Conservation (phyloP, 2,888 invertebrate genomes). For the Criorhina ranunculi region DNA sequence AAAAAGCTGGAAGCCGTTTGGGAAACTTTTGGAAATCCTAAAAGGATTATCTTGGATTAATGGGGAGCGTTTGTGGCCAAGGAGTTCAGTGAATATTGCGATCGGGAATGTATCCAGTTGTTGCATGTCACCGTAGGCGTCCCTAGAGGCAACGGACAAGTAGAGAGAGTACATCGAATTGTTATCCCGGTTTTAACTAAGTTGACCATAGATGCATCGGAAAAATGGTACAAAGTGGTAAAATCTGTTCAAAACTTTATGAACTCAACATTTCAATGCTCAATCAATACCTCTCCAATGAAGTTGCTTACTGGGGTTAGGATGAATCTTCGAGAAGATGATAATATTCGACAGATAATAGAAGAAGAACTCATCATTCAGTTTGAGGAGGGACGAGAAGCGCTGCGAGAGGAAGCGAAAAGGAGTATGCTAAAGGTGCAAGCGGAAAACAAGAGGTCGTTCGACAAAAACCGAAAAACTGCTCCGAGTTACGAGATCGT, state of each 20-base stretch:
- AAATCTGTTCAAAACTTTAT: neutral
- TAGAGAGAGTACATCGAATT: constrained; percentile 53
- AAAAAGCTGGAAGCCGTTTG: too few relatives aligned
- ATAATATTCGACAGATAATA: neutral
- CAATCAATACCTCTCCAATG: constrained; percentile 2
- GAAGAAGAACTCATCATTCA: constrained; percentile 24
- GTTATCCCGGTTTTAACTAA: constrained; percentile 61
- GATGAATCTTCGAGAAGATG: constrained; percentile 1
- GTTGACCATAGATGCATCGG: constrained; percentile 30
- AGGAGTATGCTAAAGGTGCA: too few relatives aligned
- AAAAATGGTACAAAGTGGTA: constrained; percentile 78
- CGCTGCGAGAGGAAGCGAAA: constrained; percentile 14
- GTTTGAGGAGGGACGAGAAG: constrained; percentile 39
- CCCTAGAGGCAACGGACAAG: constrained; percentile 55
- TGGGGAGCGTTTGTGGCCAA: too few relatives aligned
- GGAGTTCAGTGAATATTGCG: neutral
- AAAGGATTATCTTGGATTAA: too few relatives aligned
- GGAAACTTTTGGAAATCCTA: too few relatives aligned
- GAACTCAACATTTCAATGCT: neutral
- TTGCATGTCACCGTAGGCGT: constrained; percentile 20
- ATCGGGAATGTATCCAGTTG: constrained; percentile 2
- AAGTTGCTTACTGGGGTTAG: neutral
- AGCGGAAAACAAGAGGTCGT: too few relatives aligned
- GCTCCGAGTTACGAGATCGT: too few relatives aligned
- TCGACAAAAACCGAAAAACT: too few relatives aligned